These are phyloP conservation scores for Actinopyga echinites DNA, from an alignment of 53 echinoderm and acorn worm genomes.

Conservation along the genomic window DNA sequence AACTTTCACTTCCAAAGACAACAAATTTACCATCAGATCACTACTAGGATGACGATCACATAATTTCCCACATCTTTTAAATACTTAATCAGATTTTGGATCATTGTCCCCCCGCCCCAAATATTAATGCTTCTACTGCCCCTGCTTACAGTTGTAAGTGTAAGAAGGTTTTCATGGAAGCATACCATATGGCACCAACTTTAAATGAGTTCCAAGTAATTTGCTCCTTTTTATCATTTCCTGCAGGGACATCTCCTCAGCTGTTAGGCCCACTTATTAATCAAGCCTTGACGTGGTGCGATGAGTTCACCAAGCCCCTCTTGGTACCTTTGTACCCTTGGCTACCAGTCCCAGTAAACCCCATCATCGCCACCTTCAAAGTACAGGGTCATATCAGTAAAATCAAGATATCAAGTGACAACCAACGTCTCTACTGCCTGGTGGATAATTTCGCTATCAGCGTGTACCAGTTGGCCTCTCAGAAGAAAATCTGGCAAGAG, in stretches of 20 bases:
- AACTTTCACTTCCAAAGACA: no score
- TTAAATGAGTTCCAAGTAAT: not conserved
- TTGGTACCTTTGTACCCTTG: constrained; percentile 88
- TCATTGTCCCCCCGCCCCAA: no score
- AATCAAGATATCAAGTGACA: constrained; percentile 86
- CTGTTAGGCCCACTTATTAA: constrained; percentile 70
- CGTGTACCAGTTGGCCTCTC: constrained; percentile 84
- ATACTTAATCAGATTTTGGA: no score
- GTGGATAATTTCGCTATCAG: constrained; percentile 63
- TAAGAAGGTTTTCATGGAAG: no score
- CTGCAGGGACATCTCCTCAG: constrained; percentile 63
- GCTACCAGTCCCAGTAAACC: constrained; percentile 82
- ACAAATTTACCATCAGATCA: no score
- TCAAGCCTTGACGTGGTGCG: constrained; percentile 95
- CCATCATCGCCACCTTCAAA: constrained; percentile 71
- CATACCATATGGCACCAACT: no score
- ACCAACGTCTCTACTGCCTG: constrained; percentile 82
- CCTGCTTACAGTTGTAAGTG: no score
- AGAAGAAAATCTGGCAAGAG: constrained; percentile 79
- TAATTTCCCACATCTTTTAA: no score
- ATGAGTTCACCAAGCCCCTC: constrained; percentile 87
- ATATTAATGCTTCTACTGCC: no score
- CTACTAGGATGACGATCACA: no score
- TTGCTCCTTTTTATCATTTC: not conserved
- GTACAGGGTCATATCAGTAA: constrained; percentile 59